phyloP scores from a whole-genome alignment of 2,888 invertebrate genomes.

The Crossocerus cetratus region DNA sequence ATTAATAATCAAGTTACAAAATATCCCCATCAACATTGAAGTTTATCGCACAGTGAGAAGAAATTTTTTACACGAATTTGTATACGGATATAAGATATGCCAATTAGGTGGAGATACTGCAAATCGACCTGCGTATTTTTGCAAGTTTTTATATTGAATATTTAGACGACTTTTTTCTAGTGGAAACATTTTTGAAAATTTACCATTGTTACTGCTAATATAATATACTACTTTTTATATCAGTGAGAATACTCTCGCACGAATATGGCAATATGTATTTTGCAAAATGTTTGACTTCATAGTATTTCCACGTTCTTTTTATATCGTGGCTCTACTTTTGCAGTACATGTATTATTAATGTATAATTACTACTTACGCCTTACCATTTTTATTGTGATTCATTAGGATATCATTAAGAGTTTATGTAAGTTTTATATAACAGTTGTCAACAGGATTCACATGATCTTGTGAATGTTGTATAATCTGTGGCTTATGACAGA shows the following conservation, averaged over 20 bases:
- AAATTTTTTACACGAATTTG: slow-evolving; percentile 20
- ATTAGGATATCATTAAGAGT: slow-evolving; percentile 38
- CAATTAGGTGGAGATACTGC: slow-evolving; percentile 29
- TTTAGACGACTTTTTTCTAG: slow-evolving; percentile 41
- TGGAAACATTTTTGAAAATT: slow-evolving; percentile 42
- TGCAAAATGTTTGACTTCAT: no score
- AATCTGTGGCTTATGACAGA: slow-evolving; percentile 29
- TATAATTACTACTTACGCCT: slow-evolving; percentile 36
- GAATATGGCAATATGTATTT: slow-evolving; percentile 22
- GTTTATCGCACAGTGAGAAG: slow-evolving; percentile 29
- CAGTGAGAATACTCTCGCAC: slow-evolving; percentile 3
- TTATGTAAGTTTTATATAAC: slow-evolving; percentile 42
- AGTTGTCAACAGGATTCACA: slow-evolving; percentile 34
- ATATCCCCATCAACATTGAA: slow-evolving; percentile 28
- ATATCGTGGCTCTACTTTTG: slow-evolving; percentile 30
- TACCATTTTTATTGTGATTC: slow-evolving; percentile 53
- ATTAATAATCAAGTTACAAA: slow-evolving; percentile 12
- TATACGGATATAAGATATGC: slow-evolving; percentile 37
- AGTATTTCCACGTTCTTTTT: slow-evolving; percentile 14
- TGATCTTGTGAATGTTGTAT: slow-evolving; percentile 43
- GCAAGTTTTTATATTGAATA: slow-evolving; percentile 51
- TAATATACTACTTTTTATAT: slow-evolving; percentile 26
- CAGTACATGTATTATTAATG: slow-evolving; percentile 27
- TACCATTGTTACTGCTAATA: slow-evolving; percentile 33
- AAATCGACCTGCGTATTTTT: slow-evolving; percentile 51